These are phyloP conservation scores for Anodontia alba DNA, from an alignment of 2,888 invertebrate genomes.

Conservation along the genomic window DNA sequence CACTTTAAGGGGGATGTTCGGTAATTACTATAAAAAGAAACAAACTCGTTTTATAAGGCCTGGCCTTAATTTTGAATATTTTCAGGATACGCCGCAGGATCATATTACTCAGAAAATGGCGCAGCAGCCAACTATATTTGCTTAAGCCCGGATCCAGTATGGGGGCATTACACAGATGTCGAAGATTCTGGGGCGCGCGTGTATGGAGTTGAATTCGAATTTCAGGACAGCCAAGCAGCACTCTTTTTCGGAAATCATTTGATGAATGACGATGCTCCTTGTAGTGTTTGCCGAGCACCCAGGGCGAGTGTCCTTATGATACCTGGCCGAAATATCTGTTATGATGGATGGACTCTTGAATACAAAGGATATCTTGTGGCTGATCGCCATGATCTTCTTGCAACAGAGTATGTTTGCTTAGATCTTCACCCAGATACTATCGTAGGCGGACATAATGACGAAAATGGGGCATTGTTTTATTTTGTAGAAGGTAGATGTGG, in stretches of 20 bases:
- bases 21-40: too few species aligned
- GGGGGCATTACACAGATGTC: conserved; percentile 12
- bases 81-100: conserved; percentile 20
- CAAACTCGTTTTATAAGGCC: too few species aligned
- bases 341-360: conserved; percentile 18
- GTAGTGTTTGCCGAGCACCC: background rate
- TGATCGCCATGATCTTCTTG: background rate
- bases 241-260: conserved; percentile 10
- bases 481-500: background rate
- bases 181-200: background rate
- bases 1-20: too few species aligned
- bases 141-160: background rate
- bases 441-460: background rate
- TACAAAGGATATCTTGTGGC: background rate
- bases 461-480: background rate
- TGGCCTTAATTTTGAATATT: background rate
- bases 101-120: background rate
- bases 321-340: conserved; percentile 15
- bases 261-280: conserved; percentile 14
- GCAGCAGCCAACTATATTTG: conserved; percentile 26
- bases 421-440: background rate
- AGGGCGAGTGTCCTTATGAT: conserved; percentile 10
- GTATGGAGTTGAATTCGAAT: conserved; percentile 20
- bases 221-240: background rate
- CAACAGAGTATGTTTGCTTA: background rate